A percentile compares a stretch with the other conserved stretches of the same genome.
phyloP scores from a whole-genome alignment of 2,888 invertebrate genomes.

The Lochmaea capreae region DNA sequence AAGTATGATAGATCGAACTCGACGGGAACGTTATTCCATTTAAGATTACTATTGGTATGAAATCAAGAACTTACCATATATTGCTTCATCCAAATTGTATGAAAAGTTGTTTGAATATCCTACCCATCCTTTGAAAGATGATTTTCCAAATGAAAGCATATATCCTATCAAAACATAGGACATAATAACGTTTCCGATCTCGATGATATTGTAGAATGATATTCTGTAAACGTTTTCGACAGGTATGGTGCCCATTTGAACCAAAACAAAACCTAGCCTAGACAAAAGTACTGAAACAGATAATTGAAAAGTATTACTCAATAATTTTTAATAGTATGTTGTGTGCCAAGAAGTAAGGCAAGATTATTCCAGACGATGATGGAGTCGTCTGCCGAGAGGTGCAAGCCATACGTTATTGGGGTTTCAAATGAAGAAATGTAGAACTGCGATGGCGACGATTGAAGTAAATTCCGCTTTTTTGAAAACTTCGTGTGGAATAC shows the following conservation, averaged over 20 bases:
- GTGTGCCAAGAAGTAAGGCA: too few relatives aligned
- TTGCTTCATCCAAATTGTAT: conserved; percentile 32
- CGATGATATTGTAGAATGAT: conserved; percentile 60
- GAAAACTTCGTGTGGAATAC: too few relatives aligned
- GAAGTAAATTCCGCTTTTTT: too few relatives aligned
- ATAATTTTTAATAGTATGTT: too few relatives aligned
- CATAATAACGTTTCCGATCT: conserved; percentile 57
- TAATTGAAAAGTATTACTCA: background rate
- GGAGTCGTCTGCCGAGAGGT: too few relatives aligned
- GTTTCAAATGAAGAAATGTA: too few relatives aligned
- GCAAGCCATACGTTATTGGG: too few relatives aligned
- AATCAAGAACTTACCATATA: conserved; percentile 25
- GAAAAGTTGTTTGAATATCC: conserved; percentile 38
- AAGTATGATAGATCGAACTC: too few relatives aligned
- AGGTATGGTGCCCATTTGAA: conserved; percentile 62
- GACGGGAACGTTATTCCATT: too few relatives aligned
- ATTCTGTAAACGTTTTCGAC: conserved; percentile 61
- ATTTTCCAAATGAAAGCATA: conserved; percentile 58
- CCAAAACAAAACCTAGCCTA: conserved; percentile 52
- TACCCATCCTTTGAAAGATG: conserved; percentile 51
- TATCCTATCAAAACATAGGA: conserved; percentile 57
- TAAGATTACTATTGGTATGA: too few relatives aligned
- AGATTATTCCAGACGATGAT: too few relatives aligned
- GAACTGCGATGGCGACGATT: too few relatives aligned
- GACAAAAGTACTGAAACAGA: conserved; percentile 48